A percentile compares a stretch with the other conserved stretches of the same genome.
Conservation (phyloP, 2,113 vertebrate genomes). For the Mustela nigripes region DNA sequence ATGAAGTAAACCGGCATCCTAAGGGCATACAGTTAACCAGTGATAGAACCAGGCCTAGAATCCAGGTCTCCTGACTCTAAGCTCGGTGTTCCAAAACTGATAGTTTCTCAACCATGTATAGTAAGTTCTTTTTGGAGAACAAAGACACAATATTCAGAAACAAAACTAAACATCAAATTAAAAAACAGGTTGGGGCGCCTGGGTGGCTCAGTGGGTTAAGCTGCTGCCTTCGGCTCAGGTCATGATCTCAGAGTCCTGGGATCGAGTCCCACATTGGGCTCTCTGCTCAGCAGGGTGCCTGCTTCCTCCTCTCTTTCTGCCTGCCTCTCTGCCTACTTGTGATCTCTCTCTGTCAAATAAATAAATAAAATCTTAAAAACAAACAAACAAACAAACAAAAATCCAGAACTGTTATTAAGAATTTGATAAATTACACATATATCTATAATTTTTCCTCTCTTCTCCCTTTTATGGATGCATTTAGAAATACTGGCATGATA, state of each 20-base stretch:
- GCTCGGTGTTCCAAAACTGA: background rate
- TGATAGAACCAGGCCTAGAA: background rate
- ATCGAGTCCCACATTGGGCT: too few species aligned
- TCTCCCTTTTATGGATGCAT: background rate
- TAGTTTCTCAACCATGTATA: background rate
- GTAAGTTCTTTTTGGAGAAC: background rate
- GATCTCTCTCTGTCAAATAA: too few species aligned
- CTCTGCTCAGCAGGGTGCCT: too few species aligned
- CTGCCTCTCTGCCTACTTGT: too few species aligned
- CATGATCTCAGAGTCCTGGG: too few species aligned
- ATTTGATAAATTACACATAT: background rate
- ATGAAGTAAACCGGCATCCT: background rate
- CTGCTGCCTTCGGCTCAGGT: too few species aligned
- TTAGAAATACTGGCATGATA: background rate
- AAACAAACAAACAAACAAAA: background rate
- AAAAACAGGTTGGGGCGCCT: background rate
- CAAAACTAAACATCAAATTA: background rate
- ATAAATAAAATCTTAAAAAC: too few species aligned
- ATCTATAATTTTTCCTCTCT: background rate
- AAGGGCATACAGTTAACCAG: background rate
- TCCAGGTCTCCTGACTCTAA: background rate
- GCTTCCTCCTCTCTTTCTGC: too few species aligned
- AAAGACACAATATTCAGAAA: slow-evolving; percentile 27
- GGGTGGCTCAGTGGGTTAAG: too few species aligned
- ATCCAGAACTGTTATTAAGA: background rate